Percentiles rank a stretch among this genome's conserved stretches.
Conservation (phyloP, 2,797 vertebrate genomes). For the Bufotes viridis region DNA sequence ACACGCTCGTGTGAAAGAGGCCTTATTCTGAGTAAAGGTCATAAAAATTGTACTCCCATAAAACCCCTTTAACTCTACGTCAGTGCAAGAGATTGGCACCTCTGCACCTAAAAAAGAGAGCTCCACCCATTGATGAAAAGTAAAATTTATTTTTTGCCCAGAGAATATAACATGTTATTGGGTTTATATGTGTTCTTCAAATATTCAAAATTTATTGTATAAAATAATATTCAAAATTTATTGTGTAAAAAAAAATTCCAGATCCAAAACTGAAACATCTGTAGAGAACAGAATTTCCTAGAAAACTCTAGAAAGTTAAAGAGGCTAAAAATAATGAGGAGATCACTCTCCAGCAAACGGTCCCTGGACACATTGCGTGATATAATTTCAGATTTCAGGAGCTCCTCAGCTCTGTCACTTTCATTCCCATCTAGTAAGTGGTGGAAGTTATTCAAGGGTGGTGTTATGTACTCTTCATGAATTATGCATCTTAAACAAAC, state of each 20-base stretch:
- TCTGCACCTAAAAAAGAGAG: too few species aligned
- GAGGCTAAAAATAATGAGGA: constrained; percentile 47
- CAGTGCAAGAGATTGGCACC: too few species aligned
- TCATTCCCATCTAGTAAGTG: constrained; percentile 68
- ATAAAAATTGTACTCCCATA: too few species aligned
- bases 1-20: too few species aligned
- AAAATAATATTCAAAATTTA: not conserved
- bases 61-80: too few species aligned
- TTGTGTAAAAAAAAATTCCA: not conserved
- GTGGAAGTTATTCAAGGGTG: constrained; percentile 73
- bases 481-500: constrained; percentile 88
- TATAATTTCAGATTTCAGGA: constrained; percentile 66
- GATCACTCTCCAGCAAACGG: constrained; percentile 58
- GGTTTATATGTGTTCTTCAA: too few species aligned
- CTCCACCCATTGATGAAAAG: too few species aligned
- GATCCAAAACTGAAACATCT: not conserved
- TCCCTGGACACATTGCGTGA: constrained; percentile 65
- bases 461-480: constrained; percentile 81
- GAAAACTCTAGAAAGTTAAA: constrained; percentile 42
- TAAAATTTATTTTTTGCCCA: too few species aligned
- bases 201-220: too few species aligned
- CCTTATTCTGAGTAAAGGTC: too few species aligned
- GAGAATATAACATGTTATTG: too few species aligned
- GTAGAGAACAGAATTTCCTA: not conserved
- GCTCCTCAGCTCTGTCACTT: constrained; percentile 66